Base-by-base conservation (phyloP, 1,140 invertebrate genomes). In the Drosophila athabasca region DNA sequence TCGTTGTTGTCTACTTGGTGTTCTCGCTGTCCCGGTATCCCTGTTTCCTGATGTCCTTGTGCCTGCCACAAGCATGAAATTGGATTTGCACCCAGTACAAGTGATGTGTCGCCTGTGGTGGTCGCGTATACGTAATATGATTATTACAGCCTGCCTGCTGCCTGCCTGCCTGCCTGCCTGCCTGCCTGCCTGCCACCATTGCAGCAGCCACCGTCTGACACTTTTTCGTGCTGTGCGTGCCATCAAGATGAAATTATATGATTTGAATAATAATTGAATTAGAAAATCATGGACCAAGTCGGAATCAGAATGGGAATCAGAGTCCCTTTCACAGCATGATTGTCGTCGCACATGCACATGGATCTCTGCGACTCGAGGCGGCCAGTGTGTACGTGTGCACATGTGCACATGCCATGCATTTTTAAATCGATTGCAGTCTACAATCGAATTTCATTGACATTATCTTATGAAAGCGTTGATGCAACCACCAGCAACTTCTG, bases 221-320 rank as follows among this genome's bases (percentile, higher is more conserved):
- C 2, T 45, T 50, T 44, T 22, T 54, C 19, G 15, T 11, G 35
- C 58, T 52, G 50, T 51, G 72, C 65, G 81, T 74, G 70, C 41
- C 53, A 31, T 44, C 69, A 70, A 76, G 55, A 87, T 89, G 72
- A 71, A 88, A 71, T 88, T 88, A 79, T 88, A 83, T 88, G 83
- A 83, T 88, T 88, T 88, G 83, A 88, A 88, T 88, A 88, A 79
- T 83, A 88, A 88, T 88, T 77, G 84, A 88, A 88, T 88, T 88
- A 88, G 72, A 64, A 76, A 79, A 79, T 88, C 79, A 88, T 73
- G 79, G 64, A 69, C 76, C 67, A 62, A 62, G 44, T 26, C 54
- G 48, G 31, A 41, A 39, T 0, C 11, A 8, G 17, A 13, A 39
- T 39, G 11, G 35, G 8, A 39, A 39, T 39, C 35, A 13, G 35